Evolutionary conservation across 2,888 invertebrate species (phyloP), one percentile per base, ranked within the genome.

Genomic region (Teinopalpus imperialis): DNA sequence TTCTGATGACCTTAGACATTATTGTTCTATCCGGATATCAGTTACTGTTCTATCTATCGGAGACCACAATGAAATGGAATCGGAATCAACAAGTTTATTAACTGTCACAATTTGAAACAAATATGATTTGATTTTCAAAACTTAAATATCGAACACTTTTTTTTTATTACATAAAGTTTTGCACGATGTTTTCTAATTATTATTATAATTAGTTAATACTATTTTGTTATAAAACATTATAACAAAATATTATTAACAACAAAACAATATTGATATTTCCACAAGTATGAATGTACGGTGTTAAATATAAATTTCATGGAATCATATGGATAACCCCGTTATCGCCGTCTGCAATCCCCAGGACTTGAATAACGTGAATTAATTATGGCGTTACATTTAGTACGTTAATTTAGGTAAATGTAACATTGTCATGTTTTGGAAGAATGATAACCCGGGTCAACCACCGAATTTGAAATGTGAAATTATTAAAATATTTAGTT

Each of bases 281-380:
- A 34, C 42, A 40, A 49, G 29, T 40, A 46, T 42, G 35, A 56
- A 45, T 55, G 46, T 49, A 48, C 40, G 13, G 36, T 43, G 51
- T 42, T 45, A 48, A 48, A 62, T 63, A 64, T 65, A 53, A 55
- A 66, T 54, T 78, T 74, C 79, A 57, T 62, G 63, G 76, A 79
- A 77, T 51, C 24, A 20, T 48, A 43, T 49, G 51, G 50, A 56
- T 52, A 53, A 59, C 52, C 46, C 46, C 55, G 58, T 65, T 76
- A 80, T 80, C 80, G 52, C 43, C 42, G 78, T 75, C 79, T 76
- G 73, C 67, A 66, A 80, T 80, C 79, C 70, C 51, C 52, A 53
- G 31, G 32, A 37, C 59, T 64, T 59, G 61, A 63, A 61, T 62
- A 62, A 72, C 59, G 59, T 54, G 53, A 49, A 54, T 56, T 54